Evolutionary conservation across 2,797 vertebrate species (phyloP), one percentile per base, ranked within the genome.

Genomic region (Oryzias dopingdopingensis): DNA sequence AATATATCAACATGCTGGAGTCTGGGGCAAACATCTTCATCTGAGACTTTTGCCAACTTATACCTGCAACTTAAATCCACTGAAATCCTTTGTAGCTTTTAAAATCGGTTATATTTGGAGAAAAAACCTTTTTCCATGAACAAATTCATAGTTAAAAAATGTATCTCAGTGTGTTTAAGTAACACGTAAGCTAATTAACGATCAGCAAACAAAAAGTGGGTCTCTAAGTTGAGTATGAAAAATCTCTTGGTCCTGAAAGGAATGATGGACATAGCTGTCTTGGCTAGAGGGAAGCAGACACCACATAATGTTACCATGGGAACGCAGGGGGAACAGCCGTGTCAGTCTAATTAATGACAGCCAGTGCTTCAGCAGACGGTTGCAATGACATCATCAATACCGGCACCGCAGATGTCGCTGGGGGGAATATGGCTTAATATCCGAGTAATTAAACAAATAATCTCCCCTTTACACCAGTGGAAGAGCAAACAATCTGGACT

Each of bases 241-340:
- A 81, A 83, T 77, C 53, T 70, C 51, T 24, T 46, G 23, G 46
- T 72, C 62, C 58, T 61, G 49, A 66, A 70, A 56, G 74, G 79
- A 76, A 83, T 81, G 70, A 82, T 74, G 73, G 81, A 81, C 73
- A 59, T 75, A 42, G 58, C 72, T 72, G 74, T 74, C 63, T 60
- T 50, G 60, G 64, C 29, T 81, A 49, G 69, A 61, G 64, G 76
- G 64, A 73, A 77, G 75, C 67, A 84, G 78, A 89, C 80, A 82
- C 82, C 71, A 79, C 69, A 77, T 77, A 81, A 72, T 68, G 89
- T 92, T 87, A 82, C 89, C 88, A 92, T 90, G 88, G 90, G 71
- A 91, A 91, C 88, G 80, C 77, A 69, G 81, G 83, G 68, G 22
- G 83, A 86, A 86, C 86, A 83, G 85, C 84, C 80, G 74, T 78